phyloP scores from a whole-genome alignment of 2,797 vertebrate species.

The Anguilla obscura region DNA sequence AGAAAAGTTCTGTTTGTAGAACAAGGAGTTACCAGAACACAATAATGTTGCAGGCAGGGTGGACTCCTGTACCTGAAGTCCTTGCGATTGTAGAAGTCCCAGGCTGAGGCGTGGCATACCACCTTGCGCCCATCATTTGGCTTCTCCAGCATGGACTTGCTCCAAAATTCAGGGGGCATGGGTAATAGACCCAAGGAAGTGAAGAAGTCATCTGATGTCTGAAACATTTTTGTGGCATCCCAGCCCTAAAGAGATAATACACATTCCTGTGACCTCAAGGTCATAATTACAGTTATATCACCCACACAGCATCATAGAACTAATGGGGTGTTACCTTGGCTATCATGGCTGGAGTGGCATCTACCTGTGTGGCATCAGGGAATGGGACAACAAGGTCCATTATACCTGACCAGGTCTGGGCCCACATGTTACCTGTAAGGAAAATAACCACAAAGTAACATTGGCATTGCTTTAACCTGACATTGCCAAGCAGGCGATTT shows the following conservation, averaged over 20 bases:
- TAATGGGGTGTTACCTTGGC: constrained; percentile 63
- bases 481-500: neutral
- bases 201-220: constrained; percentile 87
- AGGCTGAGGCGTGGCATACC: constrained; percentile 92
- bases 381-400: constrained; percentile 86
- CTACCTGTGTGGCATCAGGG: constrained; percentile 83
- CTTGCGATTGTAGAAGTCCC: constrained; percentile 94
- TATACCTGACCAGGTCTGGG: constrained; percentile 94
- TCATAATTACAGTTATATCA: neutral
- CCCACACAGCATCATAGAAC: neutral
- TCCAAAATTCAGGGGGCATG: constrained; percentile 85
- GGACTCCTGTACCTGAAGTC: constrained; percentile 82
- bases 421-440: constrained; percentile 96
- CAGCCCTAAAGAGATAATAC: constrained; percentile 72
- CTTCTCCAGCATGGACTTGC: constrained; percentile 87
- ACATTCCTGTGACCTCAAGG: neutral
- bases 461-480: neutral
- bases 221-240: constrained; percentile 86
- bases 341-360: constrained; percentile 92
- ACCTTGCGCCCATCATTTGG: constrained; percentile 79
- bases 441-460: neutral
- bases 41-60: neutral
- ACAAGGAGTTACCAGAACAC: neutral
- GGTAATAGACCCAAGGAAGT: constrained; percentile 83
- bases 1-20: neutral